Conservation (phyloP, 1,140 invertebrate genomes). For the Rhopalosiphum maidis region DNA sequence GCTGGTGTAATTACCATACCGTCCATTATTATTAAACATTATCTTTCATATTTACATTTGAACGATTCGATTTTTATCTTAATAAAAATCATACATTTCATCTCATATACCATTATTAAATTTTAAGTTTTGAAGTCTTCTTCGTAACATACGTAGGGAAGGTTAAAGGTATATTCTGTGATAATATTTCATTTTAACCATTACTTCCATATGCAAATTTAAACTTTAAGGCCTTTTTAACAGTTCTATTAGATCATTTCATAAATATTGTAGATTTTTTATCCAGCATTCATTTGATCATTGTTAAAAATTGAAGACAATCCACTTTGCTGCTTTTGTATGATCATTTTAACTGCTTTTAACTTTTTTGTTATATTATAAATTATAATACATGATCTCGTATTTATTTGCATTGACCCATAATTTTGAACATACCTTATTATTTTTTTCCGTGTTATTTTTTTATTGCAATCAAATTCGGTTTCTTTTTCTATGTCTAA, state of each 20-base stretch:
- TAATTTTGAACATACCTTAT: no score
- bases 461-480: no score
- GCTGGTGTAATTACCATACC: slow-evolving; percentile 50
- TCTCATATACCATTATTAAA: slow-evolving; percentile 53
- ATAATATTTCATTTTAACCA: slow-evolving; percentile 56
- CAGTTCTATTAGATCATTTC: not conserved
- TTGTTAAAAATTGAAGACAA: not conserved
- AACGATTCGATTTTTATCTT: slow-evolving; percentile 42
- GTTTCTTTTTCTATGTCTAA: no score
- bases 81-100: slow-evolving; percentile 57
- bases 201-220: slow-evolving; percentile 37
- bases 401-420: no score
- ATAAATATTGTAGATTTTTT: not conserved
- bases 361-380: no score
- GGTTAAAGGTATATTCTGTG: slow-evolving; percentile 53
- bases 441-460: no score
- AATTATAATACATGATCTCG: no score
- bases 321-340: no score
- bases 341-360: no score
- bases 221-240: not conserved
- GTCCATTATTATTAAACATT: slow-evolving; percentile 42
- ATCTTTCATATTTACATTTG: slow-evolving; percentile 43
- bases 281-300: not conserved
- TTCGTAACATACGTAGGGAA: slow-evolving; percentile 49
- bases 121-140: slow-evolving; percentile 57